Conservation (phyloP, 2,888 invertebrate genomes). For the Vandiemenella viatica region DNA sequence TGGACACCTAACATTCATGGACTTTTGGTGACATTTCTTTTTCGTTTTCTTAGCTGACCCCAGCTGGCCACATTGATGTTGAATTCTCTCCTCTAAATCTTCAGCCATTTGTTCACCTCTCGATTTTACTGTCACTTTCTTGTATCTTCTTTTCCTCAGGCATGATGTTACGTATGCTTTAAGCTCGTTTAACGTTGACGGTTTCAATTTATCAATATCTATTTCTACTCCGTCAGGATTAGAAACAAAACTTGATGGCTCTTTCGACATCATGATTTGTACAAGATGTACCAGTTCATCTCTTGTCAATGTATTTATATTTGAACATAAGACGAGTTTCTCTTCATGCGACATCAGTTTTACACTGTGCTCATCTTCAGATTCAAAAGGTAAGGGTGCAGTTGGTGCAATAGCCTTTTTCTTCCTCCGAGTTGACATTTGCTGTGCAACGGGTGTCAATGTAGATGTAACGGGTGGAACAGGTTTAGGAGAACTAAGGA, state of each 20-base stretch:
- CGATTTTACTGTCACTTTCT: conserved; percentile 81
- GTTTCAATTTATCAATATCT: conserved; percentile 97
- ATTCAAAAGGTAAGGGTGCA: conserved; percentile 54
- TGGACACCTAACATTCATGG: conserved; percentile 40
- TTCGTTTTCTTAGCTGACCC: conserved; percentile 59
- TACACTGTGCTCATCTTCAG: conserved; percentile 94
- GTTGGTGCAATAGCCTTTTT: conserved; percentile 41
- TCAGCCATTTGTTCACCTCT: conserved; percentile 92
- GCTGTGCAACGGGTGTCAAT: conserved; percentile 22
- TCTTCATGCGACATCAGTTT: conserved; percentile 99
- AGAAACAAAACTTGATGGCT: conserved; percentile 92
- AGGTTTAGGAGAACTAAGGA: conserved; percentile 22
- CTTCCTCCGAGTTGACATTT: conserved; percentile 48
- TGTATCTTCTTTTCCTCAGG: conserved; percentile 96
- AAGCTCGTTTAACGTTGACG: conserved; percentile 91
- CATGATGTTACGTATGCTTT: conserved; percentile 97
- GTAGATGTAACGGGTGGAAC: conserved; percentile 21
- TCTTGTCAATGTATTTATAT: conserved; percentile 97
- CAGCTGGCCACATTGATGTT: conserved; percentile 85
- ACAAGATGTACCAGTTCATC: conserved; percentile 97
- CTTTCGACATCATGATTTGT: conserved; percentile 95
- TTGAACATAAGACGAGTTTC: conserved; percentile 93
- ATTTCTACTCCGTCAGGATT: conserved; percentile 99
- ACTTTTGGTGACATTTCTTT: conserved; percentile 54
- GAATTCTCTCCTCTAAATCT: conserved; percentile 83